Base-by-base conservation (phyloP, 2,797 vertebrate genomes). In the Agapornis canus region DNA sequence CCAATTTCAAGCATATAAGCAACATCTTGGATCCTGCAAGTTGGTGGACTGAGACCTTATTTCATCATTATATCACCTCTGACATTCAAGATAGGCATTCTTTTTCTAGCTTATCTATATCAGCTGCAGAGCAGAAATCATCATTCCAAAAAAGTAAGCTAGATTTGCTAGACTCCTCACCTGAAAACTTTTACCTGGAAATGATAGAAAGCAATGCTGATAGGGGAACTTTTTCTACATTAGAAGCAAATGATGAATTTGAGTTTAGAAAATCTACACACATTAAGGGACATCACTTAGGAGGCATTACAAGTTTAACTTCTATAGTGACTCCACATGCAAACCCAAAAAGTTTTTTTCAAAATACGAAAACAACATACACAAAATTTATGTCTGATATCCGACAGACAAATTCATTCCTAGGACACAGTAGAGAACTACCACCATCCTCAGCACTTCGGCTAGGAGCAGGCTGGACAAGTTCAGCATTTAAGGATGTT, bases 111-210 rank as follows among this genome's bases (percentile, higher is more conserved):
- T 37, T 90, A 4, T 57, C 81, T 75, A 3, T 91, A 52, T 82
- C 77, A 95, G 70, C 79, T 86, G 66, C 78, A 66, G 52, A 93
- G 27, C 63, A 87, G 94, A 68, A 95, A 54, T 4, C 93, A 39
- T 70, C 43, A 11, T 89, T 97, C 79, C 52, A 94, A 61, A 96
- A 94, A 92, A 97, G 84, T 61, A 73, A 52, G 19, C 68, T 86
- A 71, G 72, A 95, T 89, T 95, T 96, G 40, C 49, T 94, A 65
- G 69, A 89, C 26, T 88, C 85, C 2, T 14, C 45, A n/a, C 45
- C 73, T 94, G 80, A 91, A 64, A 80, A 68, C 88, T 32, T 86
- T 91, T 93, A 86, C 59, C 57, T 90, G 69, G 65, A 83, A 92
- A 51, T 81, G 23, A 10, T 20, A 66, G 57, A 91, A 87, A 37